Conservation (phyloP, 1,140 invertebrate genomes). For the Acromyrmex charruanus region DNA sequence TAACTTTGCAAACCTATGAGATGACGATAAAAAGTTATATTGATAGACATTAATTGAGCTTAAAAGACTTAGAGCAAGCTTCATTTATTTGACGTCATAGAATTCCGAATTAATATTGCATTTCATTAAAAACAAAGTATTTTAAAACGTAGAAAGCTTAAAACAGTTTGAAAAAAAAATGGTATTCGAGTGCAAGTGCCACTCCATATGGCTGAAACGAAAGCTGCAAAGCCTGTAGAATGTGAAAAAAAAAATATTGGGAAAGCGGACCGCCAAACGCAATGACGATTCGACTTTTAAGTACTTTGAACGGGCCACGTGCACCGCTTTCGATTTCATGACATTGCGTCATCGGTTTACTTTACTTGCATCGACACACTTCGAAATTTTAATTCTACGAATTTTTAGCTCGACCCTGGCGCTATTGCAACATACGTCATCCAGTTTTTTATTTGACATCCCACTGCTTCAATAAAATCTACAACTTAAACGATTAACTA, state of each 20-base stretch:
- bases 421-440: background rate
- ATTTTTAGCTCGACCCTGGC: background rate
- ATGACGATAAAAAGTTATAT: background rate
- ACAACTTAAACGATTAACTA: background rate
- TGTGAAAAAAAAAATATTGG: conserved; percentile 13
- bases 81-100: background rate
- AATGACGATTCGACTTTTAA: background rate
- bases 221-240: background rate
- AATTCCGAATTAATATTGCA: background rate
- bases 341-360: background rate
- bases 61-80: background rate
- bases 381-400: background rate
- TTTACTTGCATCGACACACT: background rate
- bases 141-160: background rate
- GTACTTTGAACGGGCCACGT: conserved; percentile 18
- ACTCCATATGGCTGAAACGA: background rate
- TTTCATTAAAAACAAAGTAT: conserved; percentile 21
- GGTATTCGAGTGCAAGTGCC: background rate
- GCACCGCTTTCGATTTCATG: conserved; percentile 9
- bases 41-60: background rate
- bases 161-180: conserved; percentile 14
- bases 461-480: background rate
- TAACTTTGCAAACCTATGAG: background rate
- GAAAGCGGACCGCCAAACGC: background rate
- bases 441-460: conserved; percentile 15